These are phyloP conservation scores for Esperia sulphurella DNA, from an alignment of 2,888 invertebrate genomes.

Conservation along the genomic window DNA sequence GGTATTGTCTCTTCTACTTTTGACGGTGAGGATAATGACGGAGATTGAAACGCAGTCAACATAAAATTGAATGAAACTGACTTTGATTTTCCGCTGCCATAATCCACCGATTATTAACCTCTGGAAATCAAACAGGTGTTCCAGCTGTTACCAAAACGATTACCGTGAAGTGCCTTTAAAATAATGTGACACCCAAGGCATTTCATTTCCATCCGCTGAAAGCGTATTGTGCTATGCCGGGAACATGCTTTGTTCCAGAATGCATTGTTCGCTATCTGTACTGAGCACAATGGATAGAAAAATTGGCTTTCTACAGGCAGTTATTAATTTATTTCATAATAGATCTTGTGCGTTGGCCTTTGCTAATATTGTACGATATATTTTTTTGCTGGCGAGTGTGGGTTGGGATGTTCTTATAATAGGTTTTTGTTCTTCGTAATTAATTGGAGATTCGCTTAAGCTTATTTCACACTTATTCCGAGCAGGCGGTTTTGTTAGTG, in stretches of 20 bases:
- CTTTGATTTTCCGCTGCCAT: no score
- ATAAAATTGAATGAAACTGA: no score
- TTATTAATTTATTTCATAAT: constrained; percentile 64
- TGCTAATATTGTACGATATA: not conserved
- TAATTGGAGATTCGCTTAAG: not conserved
- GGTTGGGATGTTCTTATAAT: not conserved
- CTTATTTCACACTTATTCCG: no score
- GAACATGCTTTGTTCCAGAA: constrained; percentile 27
- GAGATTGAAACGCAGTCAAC: no score
- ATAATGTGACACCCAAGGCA: constrained; percentile 16
- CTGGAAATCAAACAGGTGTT: constrained; percentile 12
- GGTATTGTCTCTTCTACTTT: no score
- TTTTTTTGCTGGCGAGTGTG: not conserved
- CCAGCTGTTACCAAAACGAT: constrained; percentile 14
- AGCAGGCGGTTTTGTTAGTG: no score
- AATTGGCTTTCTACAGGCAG: constrained; percentile 56
- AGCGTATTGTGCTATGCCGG: constrained; percentile 22
- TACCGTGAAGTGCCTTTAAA: constrained; percentile 18
- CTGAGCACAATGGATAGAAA: constrained; percentile 58
- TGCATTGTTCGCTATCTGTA: constrained; percentile 40
- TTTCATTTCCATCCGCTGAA: constrained; percentile 21
- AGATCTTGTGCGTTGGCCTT: constrained; percentile 31
- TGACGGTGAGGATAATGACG: no score
- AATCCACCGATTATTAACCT: not conserved
- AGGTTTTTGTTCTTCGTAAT: not conserved